Base-by-base conservation (phyloP, 2,113 vertebrate genomes). In the Rhabdomys dilectus region DNA sequence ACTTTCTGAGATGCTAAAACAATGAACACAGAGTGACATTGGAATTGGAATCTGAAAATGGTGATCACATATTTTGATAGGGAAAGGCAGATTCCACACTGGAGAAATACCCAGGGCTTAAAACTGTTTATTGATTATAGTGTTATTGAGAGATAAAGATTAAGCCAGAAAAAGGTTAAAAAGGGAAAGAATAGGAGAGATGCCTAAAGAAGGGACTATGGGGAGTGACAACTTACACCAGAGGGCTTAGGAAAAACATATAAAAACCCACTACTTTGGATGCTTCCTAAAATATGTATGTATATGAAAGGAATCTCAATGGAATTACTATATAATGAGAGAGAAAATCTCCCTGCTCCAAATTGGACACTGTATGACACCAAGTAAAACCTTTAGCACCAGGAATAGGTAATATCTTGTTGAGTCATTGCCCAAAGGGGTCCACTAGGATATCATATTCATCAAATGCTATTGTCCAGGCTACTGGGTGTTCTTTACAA, bases 1-100 rank as follows among this genome's bases (percentile, higher is more conserved):
- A 93, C 39, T 76, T 92, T 39, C 48, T 89, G 73, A 91, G 53
- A 91, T 26, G 48, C 39, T 94, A 75, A 64, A 93, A 78, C 91
- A 93, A 73, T 86, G 72, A 75, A 84, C 34, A 86, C 13, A 0
- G 7, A 91, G 39, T 39, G 92, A 29, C 92, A 12, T 90, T 9
- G 73, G 2, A 58, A n/a, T 24, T 92, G 12, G 21, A 56, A 86
- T 82, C 66, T 73, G 73, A 56, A 94, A 91, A 93, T 91, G 45
- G 39, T 66, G 39, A 31, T 92, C 42, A 80, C 36, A 64, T 58
- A 58, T 89, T 97, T 42, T 72, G 91, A 72, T 87, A 91, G 26
- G 21, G 19, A n/a, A 13, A 53, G 39, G 24, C n/a, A 42, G 56
- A 84, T 29, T 62, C 58, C n/a, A 60, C 15, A 34, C 24, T 84